Percentiles rank a stretch among this genome's conserved stretches.
These are phyloP conservation scores for Pristionchus exspectatus DNA, from an alignment of 2,888 invertebrate genomes.

Conservation along the genomic window DNA sequence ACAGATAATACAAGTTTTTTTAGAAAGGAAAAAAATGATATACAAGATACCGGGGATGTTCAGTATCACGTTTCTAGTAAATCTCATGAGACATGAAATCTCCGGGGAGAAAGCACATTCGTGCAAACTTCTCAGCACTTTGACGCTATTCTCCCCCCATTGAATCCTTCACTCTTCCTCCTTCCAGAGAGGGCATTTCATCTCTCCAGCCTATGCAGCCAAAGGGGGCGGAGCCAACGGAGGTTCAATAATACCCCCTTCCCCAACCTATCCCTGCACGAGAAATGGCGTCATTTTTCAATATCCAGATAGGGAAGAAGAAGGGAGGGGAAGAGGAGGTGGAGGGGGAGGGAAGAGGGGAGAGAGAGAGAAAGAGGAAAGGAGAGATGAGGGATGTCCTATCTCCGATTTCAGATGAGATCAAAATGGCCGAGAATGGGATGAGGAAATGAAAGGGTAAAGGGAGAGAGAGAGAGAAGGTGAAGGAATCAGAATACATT, in stretches of 20 bases:
- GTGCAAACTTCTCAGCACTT: background rate
- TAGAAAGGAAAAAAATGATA: background rate
- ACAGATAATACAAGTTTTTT: background rate
- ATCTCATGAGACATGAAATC: background rate
- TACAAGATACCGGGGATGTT: background rate
- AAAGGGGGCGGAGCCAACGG: background rate
- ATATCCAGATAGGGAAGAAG: slow-evolving; percentile 20
- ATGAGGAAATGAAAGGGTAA: background rate
- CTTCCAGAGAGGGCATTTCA: background rate
- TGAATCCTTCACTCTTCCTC: background rate
- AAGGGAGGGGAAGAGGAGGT: background rate
- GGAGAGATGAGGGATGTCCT: background rate
- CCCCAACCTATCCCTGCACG: background rate
- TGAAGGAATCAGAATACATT: background rate
- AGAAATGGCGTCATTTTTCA: background rate
- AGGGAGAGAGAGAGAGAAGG: background rate
- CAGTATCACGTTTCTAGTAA: background rate
- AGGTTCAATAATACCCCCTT: background rate
- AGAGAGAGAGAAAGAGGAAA: background rate
- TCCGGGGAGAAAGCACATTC: background rate
- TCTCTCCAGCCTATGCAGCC: background rate
- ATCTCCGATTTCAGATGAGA: background rate
- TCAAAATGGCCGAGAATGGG: slow-evolving; percentile 19
- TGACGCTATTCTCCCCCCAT: background rate
- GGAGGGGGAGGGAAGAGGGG: background rate